These are phyloP conservation scores for Galago senegalensis DNA, from an alignment of 2,797 vertebrate species.

Conservation along the genomic window DNA sequence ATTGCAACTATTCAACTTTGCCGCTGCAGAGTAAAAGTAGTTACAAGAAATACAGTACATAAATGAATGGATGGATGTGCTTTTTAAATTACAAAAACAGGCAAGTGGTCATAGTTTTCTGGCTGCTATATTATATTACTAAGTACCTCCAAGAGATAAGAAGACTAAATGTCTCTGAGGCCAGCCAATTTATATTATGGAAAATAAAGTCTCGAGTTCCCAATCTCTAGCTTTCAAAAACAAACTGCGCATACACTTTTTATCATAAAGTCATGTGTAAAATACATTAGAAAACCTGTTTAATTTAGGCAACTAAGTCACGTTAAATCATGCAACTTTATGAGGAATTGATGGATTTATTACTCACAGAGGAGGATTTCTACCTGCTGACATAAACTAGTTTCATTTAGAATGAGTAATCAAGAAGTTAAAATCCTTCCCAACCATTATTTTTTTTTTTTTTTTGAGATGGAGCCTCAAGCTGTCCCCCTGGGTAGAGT, in stretches of 20 bases:
- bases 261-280: not conserved
- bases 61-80: not conserved
- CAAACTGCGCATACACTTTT: not conserved
- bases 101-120: not conserved
- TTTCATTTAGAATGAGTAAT: slow-evolving; percentile 70
- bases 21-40: not conserved
- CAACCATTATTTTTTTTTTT: not conserved
- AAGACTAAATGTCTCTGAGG: not conserved
- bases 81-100: slow-evolving; percentile 5
- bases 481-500: too few species aligned
- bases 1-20: not conserved
- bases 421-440: slow-evolving; percentile 51
- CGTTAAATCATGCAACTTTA: slow-evolving; percentile 23
- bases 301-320: slow-evolving; percentile 41
- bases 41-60: not conserved
- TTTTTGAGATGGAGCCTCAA: too few species aligned
- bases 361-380: slow-evolving; percentile 49
- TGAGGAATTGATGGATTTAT: slow-evolving; percentile 19
- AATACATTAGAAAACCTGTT: slow-evolving; percentile 38
- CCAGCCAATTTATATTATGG: not conserved
- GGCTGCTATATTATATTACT: not conserved
- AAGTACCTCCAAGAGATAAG: not conserved
- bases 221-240: slow-evolving; percentile 29
- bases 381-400: slow-evolving; percentile 35
- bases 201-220: not conserved